Evolutionary conservation across 2,113 vertebrate species (phyloP), one percentile per base, ranked within the genome.

Genomic region (Halcyon senegalensis): DNA sequence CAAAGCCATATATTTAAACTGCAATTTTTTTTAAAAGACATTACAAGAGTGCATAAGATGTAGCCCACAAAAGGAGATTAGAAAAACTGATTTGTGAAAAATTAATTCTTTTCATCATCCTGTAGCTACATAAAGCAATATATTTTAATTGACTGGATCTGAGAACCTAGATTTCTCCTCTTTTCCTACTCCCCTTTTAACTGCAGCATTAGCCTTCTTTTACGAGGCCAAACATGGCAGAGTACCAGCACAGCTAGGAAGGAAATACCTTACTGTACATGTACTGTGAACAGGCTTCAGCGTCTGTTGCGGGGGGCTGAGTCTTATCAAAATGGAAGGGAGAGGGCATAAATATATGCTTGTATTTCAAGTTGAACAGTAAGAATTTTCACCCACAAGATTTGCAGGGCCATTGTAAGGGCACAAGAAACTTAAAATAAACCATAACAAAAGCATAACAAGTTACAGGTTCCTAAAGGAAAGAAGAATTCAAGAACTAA

Each of bases 1-100:
- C 17, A 90, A 13, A n/a, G 58, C 37, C 27, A 46, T 35, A 83
- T 17, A 48, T 35, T 89, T 66, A 74, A 84, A 66, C 27, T 31
- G 30, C 28, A 28, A 44, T 88, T 88, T 43, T 95, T 72, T 70
- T 81, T 94, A 53, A 46, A 88, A 85, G n/a, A 88, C 88, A 86
- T 92, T 81, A 90, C 23, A 59, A 39, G 55, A 53, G 11, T 31
- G 5, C 3, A 2, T 35, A 63, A 78, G 33, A 62, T 68, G 16
- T 43, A 88, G 31, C 44, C 43, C 46, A 53, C 41, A 80, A 59
- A 87, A 87, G 37, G 41, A 48, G 39, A 92, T 37, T 33, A 63
- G 37, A 79, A 75, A 73, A 74, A 72, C 4, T 69, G 16, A 74
- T 75, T 76, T 83, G 41, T 67, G 48, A 37, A 63, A 94, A 56